These are phyloP conservation scores for Caenorhabditis brenneri DNA, from an alignment of 1,140 invertebrate species.

Conservation along the genomic window DNA sequence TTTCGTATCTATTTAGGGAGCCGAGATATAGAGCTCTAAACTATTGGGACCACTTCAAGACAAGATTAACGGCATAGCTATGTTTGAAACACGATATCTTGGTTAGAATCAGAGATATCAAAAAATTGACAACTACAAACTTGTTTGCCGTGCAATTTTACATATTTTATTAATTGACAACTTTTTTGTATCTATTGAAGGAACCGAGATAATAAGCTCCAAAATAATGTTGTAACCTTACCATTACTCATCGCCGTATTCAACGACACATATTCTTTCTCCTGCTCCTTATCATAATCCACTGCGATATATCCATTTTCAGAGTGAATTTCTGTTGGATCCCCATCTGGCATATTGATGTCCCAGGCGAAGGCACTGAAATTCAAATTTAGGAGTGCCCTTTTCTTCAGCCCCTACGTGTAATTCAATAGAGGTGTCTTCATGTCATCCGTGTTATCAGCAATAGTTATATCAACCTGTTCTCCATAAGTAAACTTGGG, in stretches of 20 bases:
- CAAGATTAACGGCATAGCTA: no score
- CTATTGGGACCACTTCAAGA: no score
- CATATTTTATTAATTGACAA: no score
- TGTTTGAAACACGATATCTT: no score
- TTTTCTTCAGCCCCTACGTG: slow-evolving; percentile 60
- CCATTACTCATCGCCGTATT: slow-evolving; percentile 71
- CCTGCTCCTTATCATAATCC: slow-evolving; percentile 52
- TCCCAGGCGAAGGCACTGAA: slow-evolving; percentile 70
- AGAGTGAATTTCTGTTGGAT: slow-evolving; percentile 65
- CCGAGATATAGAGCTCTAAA: no score
- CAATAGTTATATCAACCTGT: slow-evolving; percentile 62
- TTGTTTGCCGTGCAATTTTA: no score
- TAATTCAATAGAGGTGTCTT: slow-evolving; percentile 66
- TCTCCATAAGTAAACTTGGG: slow-evolving; percentile 69
- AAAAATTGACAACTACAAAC: no score
- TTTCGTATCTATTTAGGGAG: no score
- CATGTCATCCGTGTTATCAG: slow-evolving; percentile 37
- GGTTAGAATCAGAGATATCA: no score
- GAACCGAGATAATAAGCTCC: not conserved
- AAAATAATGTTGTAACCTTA: slow-evolving; percentile 21
- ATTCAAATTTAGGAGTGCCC: not conserved
- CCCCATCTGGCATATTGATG: slow-evolving; percentile 61
- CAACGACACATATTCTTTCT: slow-evolving; percentile 58
- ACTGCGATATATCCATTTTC: slow-evolving; percentile 67
- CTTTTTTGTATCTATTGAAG: no score